phyloP scores from a whole-genome alignment of 2,888 invertebrate species.

The Drosophila sordidula region DNA sequence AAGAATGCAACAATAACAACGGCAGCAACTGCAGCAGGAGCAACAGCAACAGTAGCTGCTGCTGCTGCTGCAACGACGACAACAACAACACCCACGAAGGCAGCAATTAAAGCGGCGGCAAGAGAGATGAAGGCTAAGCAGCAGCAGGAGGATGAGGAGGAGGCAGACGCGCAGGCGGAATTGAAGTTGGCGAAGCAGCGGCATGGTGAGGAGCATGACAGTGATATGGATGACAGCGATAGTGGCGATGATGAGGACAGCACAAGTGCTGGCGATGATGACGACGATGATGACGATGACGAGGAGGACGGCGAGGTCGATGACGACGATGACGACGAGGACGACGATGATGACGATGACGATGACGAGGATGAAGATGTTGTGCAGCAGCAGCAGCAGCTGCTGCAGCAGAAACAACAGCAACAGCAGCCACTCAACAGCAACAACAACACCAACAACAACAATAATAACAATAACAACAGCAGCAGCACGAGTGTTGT shows the following conservation, averaged over 20 bases:
- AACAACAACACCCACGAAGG: conserved; percentile 5
- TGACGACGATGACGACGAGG: conserved; percentile 50
- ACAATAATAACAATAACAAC: conserved; percentile 10
- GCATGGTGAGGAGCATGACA: conserved; percentile 45
- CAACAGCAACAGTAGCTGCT: no score
- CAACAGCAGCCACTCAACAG: conserved; percentile 15
- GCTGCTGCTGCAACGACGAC: neutral
- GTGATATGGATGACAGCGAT: conserved; percentile 59
- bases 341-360: conserved; percentile 52
- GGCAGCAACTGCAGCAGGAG: conserved; percentile 9
- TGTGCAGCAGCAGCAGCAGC: conserved; percentile 23
- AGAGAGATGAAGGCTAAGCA: conserved; percentile 17
- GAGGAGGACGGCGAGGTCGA: conserved; percentile 42
- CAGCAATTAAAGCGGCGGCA: conserved; percentile 17
- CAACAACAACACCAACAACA: conserved; percentile 20
- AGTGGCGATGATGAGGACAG: conserved; percentile 49
- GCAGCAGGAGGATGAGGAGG: neutral
- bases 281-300: conserved; percentile 46
- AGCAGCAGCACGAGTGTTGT: conserved; percentile 24
- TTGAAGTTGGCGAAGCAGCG: conserved; percentile 2
- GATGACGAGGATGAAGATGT: conserved; percentile 41
- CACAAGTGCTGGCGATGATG: conserved; percentile 41
- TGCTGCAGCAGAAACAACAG: conserved; percentile 29
- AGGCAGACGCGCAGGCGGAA: conserved; percentile 1
- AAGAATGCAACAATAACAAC: conserved; percentile 10